Percentiles rank a stretch among this genome's conserved stretches.
These are phyloP conservation scores for Danio jaintianensis DNA, from an alignment of 2,797 vertebrate genomes.

Conservation along the genomic window DNA sequence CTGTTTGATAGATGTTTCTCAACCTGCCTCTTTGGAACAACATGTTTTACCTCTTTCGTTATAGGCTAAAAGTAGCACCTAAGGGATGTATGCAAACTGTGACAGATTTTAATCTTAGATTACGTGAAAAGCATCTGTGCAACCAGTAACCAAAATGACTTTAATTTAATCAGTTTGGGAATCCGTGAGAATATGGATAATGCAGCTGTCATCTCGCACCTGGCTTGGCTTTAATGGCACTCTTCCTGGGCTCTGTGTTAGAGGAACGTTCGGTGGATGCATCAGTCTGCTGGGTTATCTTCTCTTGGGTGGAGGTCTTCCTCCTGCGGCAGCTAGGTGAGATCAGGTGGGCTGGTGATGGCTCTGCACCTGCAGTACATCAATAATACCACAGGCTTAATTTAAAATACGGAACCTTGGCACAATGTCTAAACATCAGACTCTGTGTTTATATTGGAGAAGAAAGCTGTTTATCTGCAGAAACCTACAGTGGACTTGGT, in stretches of 20 bases:
- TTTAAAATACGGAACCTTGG: background rate
- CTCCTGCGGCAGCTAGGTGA: constrained; percentile 84
- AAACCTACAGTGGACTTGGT: constrained; percentile 92
- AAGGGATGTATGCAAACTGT: background rate
- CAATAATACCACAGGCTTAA: constrained; percentile 10
- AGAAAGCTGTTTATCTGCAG: background rate
- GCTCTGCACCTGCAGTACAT: constrained; percentile 86
- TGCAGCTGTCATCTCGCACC: constrained; percentile 72
- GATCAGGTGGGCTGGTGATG: constrained; percentile 89
- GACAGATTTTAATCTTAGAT: background rate
- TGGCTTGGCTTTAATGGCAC: constrained; percentile 82
- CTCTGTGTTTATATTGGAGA: background rate
- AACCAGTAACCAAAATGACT: background rate
- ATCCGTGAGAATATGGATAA: background rate
- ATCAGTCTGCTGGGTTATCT: constrained; percentile 70
- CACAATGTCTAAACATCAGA: constrained; percentile 3
- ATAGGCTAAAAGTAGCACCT: constrained; percentile 6
- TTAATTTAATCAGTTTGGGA: background rate
- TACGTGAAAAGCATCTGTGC: background rate
- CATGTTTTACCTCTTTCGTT: constrained; percentile 13
- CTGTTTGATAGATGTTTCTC: background rate
- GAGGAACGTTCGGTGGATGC: constrained; percentile 75
- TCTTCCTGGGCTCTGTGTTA: constrained; percentile 75
- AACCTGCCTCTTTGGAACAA: constrained; percentile 12
- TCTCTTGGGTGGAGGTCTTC: constrained; percentile 78